Evolutionary conservation across 2,113 vertebrate species (phyloP), one percentile per base, ranked within the genome.

Genomic region (Malurus cyaneus): DNA sequence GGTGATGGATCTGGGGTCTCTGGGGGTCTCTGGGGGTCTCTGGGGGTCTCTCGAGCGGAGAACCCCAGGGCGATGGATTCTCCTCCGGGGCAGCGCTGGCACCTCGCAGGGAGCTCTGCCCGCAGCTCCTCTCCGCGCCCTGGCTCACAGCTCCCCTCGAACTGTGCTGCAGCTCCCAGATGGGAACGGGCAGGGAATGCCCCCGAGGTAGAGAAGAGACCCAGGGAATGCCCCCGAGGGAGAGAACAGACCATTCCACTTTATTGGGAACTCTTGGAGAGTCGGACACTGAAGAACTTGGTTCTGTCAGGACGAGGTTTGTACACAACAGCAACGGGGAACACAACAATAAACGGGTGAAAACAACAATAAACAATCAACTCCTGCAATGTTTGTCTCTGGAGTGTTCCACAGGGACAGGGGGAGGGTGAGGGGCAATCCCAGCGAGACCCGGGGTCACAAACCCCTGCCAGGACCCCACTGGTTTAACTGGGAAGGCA

Each of bases 221-320:
- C 6, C 2, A 69, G 36, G 34, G 34, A 14, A 41, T n/a, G n/a
- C n/a, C 19, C 47, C 79, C 62, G 61, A 18, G 46, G 39, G 11
- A 2, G 8, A 46, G 18, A 60, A 4, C 4, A 74, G 42, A 62
- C 50, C 3, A 80, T 32, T 31, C 65, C 65, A 46, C 79, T 97
- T 97, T 97, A 97, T 97, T 97, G 93, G 70, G 39, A 91, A 66
- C 89, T 64, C 86, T 94, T 15, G 34, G 67, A 82, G 80, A 91
- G 89, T 3, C 0, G 1, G 66, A 61, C 65, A 64, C 50, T 0
- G 77, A 6, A 76, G 92, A 91, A 78, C 46, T 80, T 16, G 85
- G 88, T 32, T 95, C 83, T 66, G 65, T 34, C 47, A 21, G 26
- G 78, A 80, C 8, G 1, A 24, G 24, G 80, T 80, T 61, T 69